Evolutionary conservation across 2,888 invertebrate species (phyloP).

Genomic region (Erannis defoliaria): DNA sequence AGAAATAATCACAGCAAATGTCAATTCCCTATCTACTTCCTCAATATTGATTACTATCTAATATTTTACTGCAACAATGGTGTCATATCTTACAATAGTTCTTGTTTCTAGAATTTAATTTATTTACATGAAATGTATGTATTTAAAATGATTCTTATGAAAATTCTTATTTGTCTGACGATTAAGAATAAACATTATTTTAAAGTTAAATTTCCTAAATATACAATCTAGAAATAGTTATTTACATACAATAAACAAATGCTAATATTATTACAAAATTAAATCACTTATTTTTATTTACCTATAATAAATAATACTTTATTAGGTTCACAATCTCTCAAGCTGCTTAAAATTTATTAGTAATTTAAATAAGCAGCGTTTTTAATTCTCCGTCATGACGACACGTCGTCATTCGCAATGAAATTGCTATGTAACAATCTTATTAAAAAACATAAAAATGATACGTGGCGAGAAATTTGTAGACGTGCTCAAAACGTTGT

Average conservation of each 20-base stretch:
- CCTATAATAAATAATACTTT: background rate
- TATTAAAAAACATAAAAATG: too few relatives aligned
- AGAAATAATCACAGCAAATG: conserved; percentile 75
- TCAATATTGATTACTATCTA: conserved; percentile 54
- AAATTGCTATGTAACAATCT: too few relatives aligned
- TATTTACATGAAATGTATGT: conserved; percentile 25
- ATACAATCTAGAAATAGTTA: background rate
- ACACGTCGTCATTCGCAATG: too few relatives aligned
- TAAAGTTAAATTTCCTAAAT: background rate
- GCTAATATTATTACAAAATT: background rate
- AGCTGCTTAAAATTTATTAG: background rate
- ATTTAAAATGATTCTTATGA: conserved; percentile 20
- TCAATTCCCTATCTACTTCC: conserved; percentile 68
- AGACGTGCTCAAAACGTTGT: too few relatives aligned
- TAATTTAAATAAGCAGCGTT: too few relatives aligned
- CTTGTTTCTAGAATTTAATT: conserved; percentile 42
- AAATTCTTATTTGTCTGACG: conserved; percentile 19
- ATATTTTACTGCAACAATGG: conserved; percentile 47
- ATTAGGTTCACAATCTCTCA: background rate
- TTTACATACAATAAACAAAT: background rate
- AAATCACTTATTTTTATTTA: background rate
- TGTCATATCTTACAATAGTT: conserved; percentile 58
- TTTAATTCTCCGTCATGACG: too few relatives aligned
- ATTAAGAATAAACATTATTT: conserved; percentile 1
- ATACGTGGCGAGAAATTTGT: too few relatives aligned